Conservation (phyloP, 2,113 vertebrate genomes). For the Alethe diademata region DNA sequence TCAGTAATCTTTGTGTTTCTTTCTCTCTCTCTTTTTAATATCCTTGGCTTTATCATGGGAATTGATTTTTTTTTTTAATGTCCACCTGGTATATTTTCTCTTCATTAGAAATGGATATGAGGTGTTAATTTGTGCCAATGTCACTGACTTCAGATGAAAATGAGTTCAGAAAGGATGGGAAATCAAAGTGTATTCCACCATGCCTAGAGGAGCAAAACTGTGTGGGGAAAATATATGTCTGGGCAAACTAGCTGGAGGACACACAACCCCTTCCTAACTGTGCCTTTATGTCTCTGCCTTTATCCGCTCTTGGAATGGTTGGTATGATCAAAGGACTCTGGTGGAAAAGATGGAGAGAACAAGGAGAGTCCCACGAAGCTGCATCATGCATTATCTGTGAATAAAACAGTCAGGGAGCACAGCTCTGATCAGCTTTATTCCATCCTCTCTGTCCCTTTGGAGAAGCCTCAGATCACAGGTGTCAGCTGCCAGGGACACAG, state of each 20-base stretch:
- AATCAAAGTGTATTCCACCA: neutral
- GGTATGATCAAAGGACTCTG: neutral
- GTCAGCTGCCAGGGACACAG: neutral
- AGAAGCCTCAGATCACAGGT: neutral
- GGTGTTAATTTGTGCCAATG: conserved; percentile 26
- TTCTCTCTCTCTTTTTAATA: conserved; percentile 62
- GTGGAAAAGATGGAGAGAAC: neutral
- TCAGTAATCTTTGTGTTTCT: neutral
- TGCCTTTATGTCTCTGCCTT: neutral
- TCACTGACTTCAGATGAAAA: conserved; percentile 24
- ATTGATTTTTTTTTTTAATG: conserved; percentile 45
- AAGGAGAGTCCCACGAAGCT: neutral
- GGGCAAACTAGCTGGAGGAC: neutral
- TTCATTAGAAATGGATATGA: neutral
- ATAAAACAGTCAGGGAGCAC: neutral
- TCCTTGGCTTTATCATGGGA: conserved; percentile 53
- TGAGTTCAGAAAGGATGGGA: neutral
- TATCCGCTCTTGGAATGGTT: conserved; percentile 1
- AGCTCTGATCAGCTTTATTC: neutral
- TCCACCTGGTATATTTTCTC: conserved; percentile 46
- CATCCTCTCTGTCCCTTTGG: neutral
- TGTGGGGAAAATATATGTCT: neutral
- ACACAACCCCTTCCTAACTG: neutral
- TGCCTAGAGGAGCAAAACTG: neutral
- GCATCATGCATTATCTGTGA: neutral